Percentiles rank a stretch among this genome's conserved stretches.
These are phyloP conservation scores for Psittacula cyanocephala DNA, from an alignment of 2,113 vertebrate genomes.

Conservation along the genomic window DNA sequence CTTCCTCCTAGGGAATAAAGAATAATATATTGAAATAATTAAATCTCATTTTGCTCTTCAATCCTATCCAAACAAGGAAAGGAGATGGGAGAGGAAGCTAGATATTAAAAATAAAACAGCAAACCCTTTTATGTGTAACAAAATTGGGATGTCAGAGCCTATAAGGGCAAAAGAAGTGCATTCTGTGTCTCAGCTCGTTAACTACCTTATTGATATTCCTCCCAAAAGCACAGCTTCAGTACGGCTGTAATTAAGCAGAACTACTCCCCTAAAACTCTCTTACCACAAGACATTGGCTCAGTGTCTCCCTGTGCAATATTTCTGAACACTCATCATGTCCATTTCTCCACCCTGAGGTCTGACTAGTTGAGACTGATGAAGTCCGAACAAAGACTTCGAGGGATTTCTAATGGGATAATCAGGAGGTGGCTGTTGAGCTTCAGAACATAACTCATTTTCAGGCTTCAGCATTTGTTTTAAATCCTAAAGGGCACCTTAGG, in stretches of 20 bases:
- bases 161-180: background rate
- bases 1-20: background rate
- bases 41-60: background rate
- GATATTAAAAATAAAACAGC: background rate
- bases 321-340: conserved; percentile 31
- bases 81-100: background rate
- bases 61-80: background rate
- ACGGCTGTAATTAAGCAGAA: conserved; percentile 30
- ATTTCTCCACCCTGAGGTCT: conserved; percentile 44
- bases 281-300: conserved; percentile 30
- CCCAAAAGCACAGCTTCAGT: background rate
- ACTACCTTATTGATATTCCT: conserved; percentile 9
- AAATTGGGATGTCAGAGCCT: background rate
- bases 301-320: conserved; percentile 30
- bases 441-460: conserved; percentile 1
- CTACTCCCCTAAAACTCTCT: conserved; percentile 33
- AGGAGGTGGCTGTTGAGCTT: conserved; percentile 35
- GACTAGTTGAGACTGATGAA: conserved; percentile 26
- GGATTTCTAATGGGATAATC: conserved; percentile 53
- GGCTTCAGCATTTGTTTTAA: conserved; percentile 25
- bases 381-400: conserved; percentile 35
- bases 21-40: background rate
- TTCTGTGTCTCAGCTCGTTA: background rate
- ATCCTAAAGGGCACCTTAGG: conserved; percentile 9
- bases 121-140: background rate